A percentile compares a stretch with the other conserved stretches of the same genome.
Evolutionary conservation across 2,888 invertebrate species (phyloP).

Genomic region (Rotaria socialis): DNA sequence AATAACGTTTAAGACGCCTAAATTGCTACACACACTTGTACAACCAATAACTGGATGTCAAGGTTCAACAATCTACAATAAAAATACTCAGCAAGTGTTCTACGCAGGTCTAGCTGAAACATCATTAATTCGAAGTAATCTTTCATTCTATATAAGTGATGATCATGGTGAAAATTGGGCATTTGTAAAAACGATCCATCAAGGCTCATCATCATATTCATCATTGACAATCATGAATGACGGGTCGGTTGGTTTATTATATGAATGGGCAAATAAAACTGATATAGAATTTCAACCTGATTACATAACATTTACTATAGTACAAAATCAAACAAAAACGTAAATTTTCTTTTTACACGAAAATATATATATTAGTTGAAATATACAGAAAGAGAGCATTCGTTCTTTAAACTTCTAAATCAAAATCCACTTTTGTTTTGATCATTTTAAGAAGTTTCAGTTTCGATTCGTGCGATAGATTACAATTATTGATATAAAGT

Average conservation of each 20-base stretch:
- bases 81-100: not conserved
- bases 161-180: not conserved
- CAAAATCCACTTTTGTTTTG: not conserved
- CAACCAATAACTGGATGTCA: not conserved
- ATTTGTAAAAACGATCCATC: not conserved
- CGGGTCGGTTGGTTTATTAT: not conserved
- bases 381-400: not conserved
- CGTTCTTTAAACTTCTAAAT: not conserved
- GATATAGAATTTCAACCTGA: not conserved
- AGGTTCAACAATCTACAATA: not conserved
- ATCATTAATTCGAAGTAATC: not conserved
- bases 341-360: not conserved
- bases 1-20: not conserved
- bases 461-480: not conserved
- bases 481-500: constrained; percentile 11
- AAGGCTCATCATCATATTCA: not conserved
- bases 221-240: not conserved
- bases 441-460: not conserved
- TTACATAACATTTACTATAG: not conserved
- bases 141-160: not conserved
- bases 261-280: not conserved
- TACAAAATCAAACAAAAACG: not conserved
- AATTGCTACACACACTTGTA: not conserved
- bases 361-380: not conserved
- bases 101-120: not conserved